These are phyloP conservation scores for Hozukius guyotensis DNA, from an alignment of 2,797 vertebrate genomes.

Conservation along the genomic window DNA sequence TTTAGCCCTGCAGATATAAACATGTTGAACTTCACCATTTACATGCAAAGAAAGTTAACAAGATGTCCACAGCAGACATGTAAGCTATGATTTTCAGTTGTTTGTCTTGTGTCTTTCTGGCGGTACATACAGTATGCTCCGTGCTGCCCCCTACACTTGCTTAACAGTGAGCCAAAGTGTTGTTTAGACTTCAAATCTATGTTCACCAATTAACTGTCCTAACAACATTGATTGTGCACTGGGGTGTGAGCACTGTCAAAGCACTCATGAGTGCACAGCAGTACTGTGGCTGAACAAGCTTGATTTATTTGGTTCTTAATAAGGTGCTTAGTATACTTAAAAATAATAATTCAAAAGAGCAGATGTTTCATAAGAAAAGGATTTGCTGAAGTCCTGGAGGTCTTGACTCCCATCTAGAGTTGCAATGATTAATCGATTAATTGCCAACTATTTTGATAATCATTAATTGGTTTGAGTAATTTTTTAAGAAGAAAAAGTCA, in stretches of 20 bases:
- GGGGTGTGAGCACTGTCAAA: not conserved
- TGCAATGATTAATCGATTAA: too few relatives aligned
- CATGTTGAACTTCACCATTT: not conserved
- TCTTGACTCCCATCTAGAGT: not conserved
- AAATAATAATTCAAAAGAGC: not conserved
- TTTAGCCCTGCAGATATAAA: not conserved
- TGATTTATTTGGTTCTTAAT: not conserved
- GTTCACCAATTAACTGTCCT: not conserved
- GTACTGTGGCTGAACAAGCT: not conserved
- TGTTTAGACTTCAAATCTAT: not conserved
- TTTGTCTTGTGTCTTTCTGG: not conserved
- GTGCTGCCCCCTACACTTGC: fast-evolving
- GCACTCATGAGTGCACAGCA: not conserved
- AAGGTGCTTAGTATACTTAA: not conserved
- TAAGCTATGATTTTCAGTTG: not conserved
- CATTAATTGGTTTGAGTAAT: too few relatives aligned
- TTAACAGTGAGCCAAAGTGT: not conserved
- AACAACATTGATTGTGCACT: not conserved
- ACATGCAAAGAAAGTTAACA: not conserved
- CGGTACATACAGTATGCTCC: not conserved
- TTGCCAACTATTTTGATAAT: too few relatives aligned
- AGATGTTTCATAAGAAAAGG: not conserved
- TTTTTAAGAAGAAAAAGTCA: too few relatives aligned
- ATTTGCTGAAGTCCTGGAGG: not conserved
- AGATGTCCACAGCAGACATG: not conserved